Conservation (phyloP, 2,888 invertebrate species). For the Drosophila planitibia region DNA sequence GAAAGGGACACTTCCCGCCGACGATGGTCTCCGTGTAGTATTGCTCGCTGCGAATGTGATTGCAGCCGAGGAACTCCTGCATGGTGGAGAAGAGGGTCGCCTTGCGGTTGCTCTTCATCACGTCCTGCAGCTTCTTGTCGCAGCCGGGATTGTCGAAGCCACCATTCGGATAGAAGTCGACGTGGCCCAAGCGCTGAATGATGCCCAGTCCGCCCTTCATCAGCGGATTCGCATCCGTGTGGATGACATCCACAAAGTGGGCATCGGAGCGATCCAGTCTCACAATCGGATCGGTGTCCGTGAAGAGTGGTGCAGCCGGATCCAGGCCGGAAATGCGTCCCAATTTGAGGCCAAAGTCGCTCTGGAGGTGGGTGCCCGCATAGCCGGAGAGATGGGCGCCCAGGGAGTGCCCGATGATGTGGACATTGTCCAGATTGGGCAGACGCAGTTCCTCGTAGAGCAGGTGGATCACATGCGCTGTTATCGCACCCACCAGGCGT, state of each 20-base stretch:
- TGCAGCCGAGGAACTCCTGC: slow-evolving; percentile 89
- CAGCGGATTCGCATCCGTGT: slow-evolving; percentile 93
- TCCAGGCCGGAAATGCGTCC: slow-evolving; percentile 95
- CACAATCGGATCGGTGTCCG: slow-evolving; percentile 91
- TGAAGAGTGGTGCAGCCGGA: slow-evolving; percentile 96
- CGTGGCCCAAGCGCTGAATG: slow-evolving; percentile 92
- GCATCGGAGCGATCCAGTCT: slow-evolving; percentile 95
- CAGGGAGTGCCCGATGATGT: slow-evolving; percentile 94
- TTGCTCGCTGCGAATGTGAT: slow-evolving; percentile 94
- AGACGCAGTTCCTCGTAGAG: slow-evolving; percentile 87
- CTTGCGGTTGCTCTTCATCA: slow-evolving; percentile 87
- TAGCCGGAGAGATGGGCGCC: slow-evolving; percentile 95
- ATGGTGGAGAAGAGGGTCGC: slow-evolving; percentile 88
- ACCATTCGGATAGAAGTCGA: slow-evolving; percentile 97
- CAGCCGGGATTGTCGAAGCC: slow-evolving; percentile 93
- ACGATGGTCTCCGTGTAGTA: slow-evolving; percentile 94
- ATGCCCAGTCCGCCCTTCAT: slow-evolving; percentile 93
- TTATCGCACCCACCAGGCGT: slow-evolving; percentile 93
- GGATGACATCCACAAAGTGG: slow-evolving; percentile 94
- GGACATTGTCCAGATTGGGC: slow-evolving; percentile 89
- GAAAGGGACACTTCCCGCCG: slow-evolving; percentile 91
- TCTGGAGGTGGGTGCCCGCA: slow-evolving; percentile 91
- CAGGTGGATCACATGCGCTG: slow-evolving; percentile 89
- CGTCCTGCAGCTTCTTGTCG: slow-evolving; percentile 87
- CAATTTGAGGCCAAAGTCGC: slow-evolving; percentile 89